Conservation (phyloP, 2,888 invertebrate species). For the Eupelmus urozonus region DNA sequence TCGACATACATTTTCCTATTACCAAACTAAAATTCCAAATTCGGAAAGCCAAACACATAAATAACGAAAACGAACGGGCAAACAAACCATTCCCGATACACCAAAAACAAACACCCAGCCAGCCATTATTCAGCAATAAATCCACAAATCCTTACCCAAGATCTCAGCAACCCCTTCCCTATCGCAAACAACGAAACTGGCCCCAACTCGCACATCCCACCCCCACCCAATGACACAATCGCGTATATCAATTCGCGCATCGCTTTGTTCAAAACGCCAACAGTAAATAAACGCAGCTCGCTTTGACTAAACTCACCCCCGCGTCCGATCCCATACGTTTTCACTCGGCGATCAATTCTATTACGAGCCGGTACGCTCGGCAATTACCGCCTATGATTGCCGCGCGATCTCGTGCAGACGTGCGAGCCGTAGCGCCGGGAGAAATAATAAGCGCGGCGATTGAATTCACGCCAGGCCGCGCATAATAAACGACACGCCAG, state of each 20-base stretch:
- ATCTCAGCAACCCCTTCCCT: too few species aligned
- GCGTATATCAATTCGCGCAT: background rate
- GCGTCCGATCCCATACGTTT: background rate
- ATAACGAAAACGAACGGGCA: too few species aligned
- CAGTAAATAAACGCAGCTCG: constrained; percentile 11
- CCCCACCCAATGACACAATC: constrained; percentile 15
- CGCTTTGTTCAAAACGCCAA: constrained; percentile 21
- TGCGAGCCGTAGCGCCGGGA: background rate
- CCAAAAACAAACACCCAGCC: too few species aligned
- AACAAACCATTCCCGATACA: too few species aligned
- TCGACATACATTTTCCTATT: too few species aligned
- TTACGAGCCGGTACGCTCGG: constrained; percentile 1
- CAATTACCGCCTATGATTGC: constrained; percentile 36
- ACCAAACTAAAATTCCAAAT: too few species aligned
- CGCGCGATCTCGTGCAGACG: background rate
- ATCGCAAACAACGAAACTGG: too few species aligned
- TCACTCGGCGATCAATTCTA: constrained; percentile 36
- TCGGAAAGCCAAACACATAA: too few species aligned
- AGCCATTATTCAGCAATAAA: too few species aligned
- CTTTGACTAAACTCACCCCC: background rate
- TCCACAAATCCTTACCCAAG: too few species aligned
- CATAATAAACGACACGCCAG: constrained; percentile 6
- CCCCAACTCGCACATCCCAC: too few species aligned
- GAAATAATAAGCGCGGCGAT: constrained; percentile 27
- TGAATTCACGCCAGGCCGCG: constrained; percentile 20